Conservation (phyloP, 2,113 vertebrate species). For the Hippocampus comes region DNA sequence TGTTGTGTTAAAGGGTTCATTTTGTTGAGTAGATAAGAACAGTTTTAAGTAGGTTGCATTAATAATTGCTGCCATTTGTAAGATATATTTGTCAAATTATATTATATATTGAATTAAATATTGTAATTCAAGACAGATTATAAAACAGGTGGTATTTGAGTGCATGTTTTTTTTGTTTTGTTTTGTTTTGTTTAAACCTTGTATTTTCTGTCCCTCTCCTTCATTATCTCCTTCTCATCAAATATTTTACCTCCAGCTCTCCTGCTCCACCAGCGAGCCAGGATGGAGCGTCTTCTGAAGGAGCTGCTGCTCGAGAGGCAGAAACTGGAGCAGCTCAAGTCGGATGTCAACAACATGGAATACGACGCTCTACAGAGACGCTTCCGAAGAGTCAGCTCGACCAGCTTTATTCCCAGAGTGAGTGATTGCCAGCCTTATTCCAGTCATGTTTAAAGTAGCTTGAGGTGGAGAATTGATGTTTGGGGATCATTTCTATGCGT, state of each 20-base stretch:
- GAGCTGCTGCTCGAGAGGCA: constrained; percentile 87
- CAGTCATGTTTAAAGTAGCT: not conserved
- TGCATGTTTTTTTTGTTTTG: not conserved
- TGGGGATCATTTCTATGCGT: constrained; percentile 8
- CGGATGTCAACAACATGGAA: constrained; percentile 95
- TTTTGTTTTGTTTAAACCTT: not conserved
- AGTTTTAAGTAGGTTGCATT: not conserved
- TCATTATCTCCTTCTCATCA: not conserved
- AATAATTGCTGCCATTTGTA: not conserved
- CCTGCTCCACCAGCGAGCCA: constrained; percentile 92
- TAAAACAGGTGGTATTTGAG: not conserved
- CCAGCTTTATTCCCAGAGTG: constrained; percentile 84
- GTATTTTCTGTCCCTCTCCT: not conserved
- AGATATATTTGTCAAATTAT: not conserved
- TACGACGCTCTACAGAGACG: constrained; percentile 94
- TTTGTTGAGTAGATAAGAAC: not conserved
- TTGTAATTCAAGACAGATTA: not conserved
- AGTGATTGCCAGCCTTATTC: not conserved
- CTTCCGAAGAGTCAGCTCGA: constrained; percentile 90
- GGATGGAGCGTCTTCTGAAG: constrained; percentile 96
- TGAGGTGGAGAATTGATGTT: not conserved
- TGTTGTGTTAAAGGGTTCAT: not conserved
- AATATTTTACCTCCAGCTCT: constrained; percentile 75
- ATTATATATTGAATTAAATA: no score
- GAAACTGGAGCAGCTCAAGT: constrained; percentile 88